phyloP scores from a whole-genome alignment of 2,797 vertebrate species.

The Sternotherus odoratus region DNA sequence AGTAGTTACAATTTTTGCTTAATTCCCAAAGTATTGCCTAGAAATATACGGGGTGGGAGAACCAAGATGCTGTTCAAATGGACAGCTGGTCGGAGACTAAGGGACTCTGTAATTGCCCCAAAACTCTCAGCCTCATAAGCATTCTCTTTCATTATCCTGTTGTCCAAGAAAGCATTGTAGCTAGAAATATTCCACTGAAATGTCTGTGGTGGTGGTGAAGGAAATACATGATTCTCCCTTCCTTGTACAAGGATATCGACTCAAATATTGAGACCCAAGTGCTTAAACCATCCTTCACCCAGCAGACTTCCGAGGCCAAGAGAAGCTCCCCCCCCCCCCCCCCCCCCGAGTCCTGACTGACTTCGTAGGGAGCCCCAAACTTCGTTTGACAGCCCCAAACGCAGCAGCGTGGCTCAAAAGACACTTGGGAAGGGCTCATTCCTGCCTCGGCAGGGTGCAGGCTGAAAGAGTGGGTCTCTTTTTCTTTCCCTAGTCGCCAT shows the following conservation, averaged over 20 bases:
- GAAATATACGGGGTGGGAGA: neutral
- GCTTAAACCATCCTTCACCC: too few species aligned
- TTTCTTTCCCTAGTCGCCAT: too few species aligned
- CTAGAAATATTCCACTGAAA: neutral
- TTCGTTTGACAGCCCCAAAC: too few species aligned
- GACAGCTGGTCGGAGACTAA: neutral
- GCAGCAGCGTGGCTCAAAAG: neutral
- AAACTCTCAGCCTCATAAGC: neutral
- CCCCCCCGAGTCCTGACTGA: too few species aligned
- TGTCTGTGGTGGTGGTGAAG: fast-evolving
- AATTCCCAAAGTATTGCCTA: conserved; percentile 50
- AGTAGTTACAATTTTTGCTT: conserved; percentile 76
- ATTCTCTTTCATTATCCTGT: neutral
- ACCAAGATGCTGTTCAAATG: neutral
- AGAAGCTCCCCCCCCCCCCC: too few species aligned
- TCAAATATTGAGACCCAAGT: neutral
- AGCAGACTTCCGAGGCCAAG: neutral
- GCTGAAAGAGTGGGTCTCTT: too few species aligned
- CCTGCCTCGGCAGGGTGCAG: neutral
- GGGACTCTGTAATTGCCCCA: neutral
- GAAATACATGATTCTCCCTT: neutral
- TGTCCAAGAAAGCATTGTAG: neutral
- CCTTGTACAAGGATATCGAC: neutral
- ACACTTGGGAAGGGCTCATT: neutral
- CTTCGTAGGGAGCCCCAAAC: too few species aligned